phyloP scores from a whole-genome alignment of 2,797 vertebrate species.

The Chelonia mydas region DNA sequence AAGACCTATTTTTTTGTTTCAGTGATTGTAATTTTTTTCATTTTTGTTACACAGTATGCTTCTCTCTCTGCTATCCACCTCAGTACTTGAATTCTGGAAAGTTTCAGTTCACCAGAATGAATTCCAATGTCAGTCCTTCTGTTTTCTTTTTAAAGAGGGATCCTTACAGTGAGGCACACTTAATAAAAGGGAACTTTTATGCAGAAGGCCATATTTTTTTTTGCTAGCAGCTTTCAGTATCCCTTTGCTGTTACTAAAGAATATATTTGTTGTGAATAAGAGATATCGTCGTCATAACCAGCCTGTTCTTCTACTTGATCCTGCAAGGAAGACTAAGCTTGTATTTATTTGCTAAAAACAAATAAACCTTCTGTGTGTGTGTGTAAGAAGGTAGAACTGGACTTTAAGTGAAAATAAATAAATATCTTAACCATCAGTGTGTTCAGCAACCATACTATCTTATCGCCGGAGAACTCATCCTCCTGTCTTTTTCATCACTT shows the following conservation, averaged over 20 bases:
- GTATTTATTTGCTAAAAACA: constrained; percentile 18
- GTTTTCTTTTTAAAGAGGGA: constrained; percentile 46
- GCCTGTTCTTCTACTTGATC: constrained; percentile 17
- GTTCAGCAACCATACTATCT: neutral
- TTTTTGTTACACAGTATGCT: neutral
- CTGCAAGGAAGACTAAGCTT: constrained; percentile 27
- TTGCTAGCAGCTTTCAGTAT: constrained; percentile 56
- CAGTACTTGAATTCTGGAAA: constrained; percentile 40
- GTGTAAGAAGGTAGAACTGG: constrained; percentile 22
- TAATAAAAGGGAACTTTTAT: constrained; percentile 48
- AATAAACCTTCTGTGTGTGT: neutral
- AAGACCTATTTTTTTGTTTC: constrained; percentile 14
- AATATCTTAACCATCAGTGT: neutral
- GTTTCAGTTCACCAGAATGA: constrained; percentile 34
- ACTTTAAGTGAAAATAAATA: constrained; percentile 25
- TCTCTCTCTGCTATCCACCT: neutral
- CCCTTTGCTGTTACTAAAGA: constrained; percentile 24
- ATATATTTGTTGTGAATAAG: neutral
- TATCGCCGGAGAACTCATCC: neutral
- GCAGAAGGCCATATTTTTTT: constrained; percentile 53
- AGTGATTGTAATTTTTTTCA: neutral
- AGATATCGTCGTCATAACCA: constrained; percentile 28
- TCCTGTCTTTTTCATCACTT: neutral
- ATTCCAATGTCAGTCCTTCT: constrained; percentile 40
- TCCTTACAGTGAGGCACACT: constrained; percentile 43